These are phyloP conservation scores for Felis chaus DNA, from an alignment of 2,113 vertebrate species.

Conservation along the genomic window DNA sequence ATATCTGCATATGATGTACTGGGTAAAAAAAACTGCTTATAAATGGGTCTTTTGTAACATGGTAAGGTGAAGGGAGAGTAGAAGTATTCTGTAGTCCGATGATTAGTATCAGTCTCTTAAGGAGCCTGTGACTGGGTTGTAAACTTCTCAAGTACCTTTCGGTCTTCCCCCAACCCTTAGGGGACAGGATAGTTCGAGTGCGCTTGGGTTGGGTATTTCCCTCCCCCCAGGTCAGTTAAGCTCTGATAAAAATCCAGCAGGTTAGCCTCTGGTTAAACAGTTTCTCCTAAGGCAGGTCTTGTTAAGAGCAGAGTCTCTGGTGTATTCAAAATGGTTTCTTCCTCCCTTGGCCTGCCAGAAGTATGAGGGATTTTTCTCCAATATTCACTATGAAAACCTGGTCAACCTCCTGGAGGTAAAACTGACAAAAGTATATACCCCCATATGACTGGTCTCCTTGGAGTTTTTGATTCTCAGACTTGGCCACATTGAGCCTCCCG, in stretches of 20 bases:
- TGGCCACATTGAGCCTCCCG: not conserved
- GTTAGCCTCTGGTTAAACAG: not conserved
- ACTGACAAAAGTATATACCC: not conserved
- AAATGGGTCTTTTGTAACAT: not conserved
- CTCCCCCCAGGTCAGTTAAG: not conserved
- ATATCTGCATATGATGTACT: not conserved
- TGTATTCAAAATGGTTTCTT: not conserved
- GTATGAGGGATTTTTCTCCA: not conserved
- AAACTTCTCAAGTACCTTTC: not conserved
- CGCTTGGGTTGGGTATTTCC: not conserved
- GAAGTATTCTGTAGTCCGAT: not conserved
- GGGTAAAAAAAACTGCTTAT: not conserved
- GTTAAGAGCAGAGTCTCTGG: not conserved
- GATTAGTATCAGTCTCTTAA: not conserved
- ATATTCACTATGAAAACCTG: not conserved
- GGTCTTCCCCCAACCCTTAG: not conserved
- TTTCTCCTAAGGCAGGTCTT: not conserved
- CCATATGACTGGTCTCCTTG: not conserved
- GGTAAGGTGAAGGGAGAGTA: not conserved
- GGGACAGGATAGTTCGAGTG: not conserved
- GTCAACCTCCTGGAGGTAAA: not conserved
- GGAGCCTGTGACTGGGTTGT: not conserved
- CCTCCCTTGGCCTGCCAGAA: not conserved
- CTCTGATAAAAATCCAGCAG: not conserved
- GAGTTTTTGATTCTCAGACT: not conserved